A percentile compares a stretch with the other conserved stretches of the same genome.
phyloP scores from a whole-genome alignment of 2,888 invertebrate species.

The Drosophila mayaguana region DNA sequence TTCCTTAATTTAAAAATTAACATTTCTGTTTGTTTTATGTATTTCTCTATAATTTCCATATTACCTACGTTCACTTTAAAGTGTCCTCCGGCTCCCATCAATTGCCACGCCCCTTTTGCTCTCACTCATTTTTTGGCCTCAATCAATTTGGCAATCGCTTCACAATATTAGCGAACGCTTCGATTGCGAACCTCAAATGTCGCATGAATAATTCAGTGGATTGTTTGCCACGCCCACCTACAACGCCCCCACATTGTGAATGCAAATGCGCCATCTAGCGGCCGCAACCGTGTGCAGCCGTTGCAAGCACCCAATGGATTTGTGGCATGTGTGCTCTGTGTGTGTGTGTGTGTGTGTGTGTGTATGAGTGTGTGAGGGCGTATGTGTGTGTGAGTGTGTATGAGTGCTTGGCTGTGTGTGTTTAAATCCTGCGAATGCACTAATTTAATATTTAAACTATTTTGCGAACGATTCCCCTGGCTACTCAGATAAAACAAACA shows the following conservation, averaged over 20 bases:
- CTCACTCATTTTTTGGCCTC: background rate
- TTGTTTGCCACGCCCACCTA: slow-evolving; percentile 18
- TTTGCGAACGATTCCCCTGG: slow-evolving; percentile 39
- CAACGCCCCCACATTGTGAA: slow-evolving; percentile 26
- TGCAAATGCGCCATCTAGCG: slow-evolving; percentile 59
- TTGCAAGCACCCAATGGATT: slow-evolving; percentile 16
- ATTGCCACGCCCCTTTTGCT: background rate
- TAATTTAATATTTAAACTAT: slow-evolving; percentile 72
- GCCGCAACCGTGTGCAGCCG: slow-evolving; percentile 12
- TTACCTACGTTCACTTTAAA: background rate
- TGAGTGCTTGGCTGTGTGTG: background rate
- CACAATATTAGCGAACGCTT: slow-evolving; percentile 21
- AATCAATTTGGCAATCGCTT: slow-evolving; percentile 41
- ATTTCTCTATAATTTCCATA: background rate
- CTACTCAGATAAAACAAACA: background rate
- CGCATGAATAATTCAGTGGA: slow-evolving; percentile 52
- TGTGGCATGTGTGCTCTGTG: background rate
- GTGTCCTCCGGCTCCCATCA: background rate
- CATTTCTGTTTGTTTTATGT: no score
- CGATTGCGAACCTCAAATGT: slow-evolving; percentile 53
- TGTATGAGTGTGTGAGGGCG: background rate
- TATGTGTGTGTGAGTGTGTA: background rate
- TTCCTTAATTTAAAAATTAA: no score
- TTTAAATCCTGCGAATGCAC: slow-evolving; percentile 36
- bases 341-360: background rate